Percentiles rank a stretch among this genome's conserved stretches.
Evolutionary conservation across 2,888 invertebrate genomes (phyloP).

Genomic region (Sturmia bella): DNA sequence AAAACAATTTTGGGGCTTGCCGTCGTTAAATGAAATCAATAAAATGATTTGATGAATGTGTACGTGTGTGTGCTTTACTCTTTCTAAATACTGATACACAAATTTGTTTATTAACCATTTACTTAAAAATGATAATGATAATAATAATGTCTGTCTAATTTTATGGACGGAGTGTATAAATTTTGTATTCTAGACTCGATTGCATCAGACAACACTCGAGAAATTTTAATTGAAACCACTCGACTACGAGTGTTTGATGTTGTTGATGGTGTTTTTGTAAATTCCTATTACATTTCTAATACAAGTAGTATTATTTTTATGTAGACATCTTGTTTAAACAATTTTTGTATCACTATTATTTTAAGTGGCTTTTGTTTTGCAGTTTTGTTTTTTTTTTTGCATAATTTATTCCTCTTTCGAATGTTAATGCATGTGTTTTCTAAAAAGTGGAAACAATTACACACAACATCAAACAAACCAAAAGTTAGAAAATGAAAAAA

Average conservation of each 20-base stretch:
- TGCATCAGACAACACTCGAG: slow-evolving; percentile 50
- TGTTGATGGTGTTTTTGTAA: slow-evolving; percentile 1
- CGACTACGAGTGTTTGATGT: slow-evolving; percentile 6
- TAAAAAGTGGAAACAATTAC: neutral
- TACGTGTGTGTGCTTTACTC: neutral
- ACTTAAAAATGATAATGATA: slow-evolving; percentile 15
- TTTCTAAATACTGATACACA: slow-evolving; percentile 50
- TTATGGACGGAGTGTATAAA: slow-evolving; percentile 47
- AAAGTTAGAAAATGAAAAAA: slow-evolving; percentile 10
- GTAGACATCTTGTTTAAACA: slow-evolving; percentile 64
- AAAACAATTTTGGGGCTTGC: slow-evolving; percentile 62
- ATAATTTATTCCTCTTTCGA: slow-evolving; percentile 44
- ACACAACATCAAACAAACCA: neutral
- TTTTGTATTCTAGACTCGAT: slow-evolving; percentile 66
- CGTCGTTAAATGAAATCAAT: slow-evolving; percentile 58
- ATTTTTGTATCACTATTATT: slow-evolving; percentile 43
- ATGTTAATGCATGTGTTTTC: slow-evolving; percentile 47
- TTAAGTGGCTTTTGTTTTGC: neutral
- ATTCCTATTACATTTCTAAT: slow-evolving; percentile 46
- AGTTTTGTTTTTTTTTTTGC: slow-evolving; percentile 22
- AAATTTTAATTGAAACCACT: slow-evolving; percentile 55
- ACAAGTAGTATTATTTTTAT: slow-evolving; percentile 36
- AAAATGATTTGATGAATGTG: slow-evolving; percentile 63
- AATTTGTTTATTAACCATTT: slow-evolving; percentile 59
- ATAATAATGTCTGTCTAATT: slow-evolving; percentile 38